Base-by-base conservation (phyloP, 2,888 invertebrate genomes). In the Dynastes maya region DNA sequence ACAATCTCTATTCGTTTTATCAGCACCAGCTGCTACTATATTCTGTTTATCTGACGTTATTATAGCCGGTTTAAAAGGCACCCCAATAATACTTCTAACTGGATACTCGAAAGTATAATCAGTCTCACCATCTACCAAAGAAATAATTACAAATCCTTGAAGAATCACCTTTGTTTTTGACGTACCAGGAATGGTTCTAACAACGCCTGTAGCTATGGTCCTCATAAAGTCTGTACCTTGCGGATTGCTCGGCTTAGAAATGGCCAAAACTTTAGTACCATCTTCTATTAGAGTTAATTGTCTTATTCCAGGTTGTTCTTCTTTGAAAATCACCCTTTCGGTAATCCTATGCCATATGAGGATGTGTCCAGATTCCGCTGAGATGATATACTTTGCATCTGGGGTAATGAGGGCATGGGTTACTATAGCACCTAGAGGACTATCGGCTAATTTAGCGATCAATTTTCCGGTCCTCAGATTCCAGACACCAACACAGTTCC, bases 401-500 rank as follows among this genome's bases (percentile, higher is more conserved):
- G 95, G 94, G 0, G 97, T 97, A 70, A 98, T 95, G 68, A 94
- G 92, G 0, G 98, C 98, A 82, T 97, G 96, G 0, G 98, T 98
- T 0, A 98, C 97, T 82, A 98, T 98, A 6, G 98, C 97, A 0
- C 97, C 97, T 2, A 98, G 90, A 0, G 97, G 96, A 82, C 96
- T 97, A 83, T 98, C 97, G 0, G 98, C 97, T 49, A 98, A 89
- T 86, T 96, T 97, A 0, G 96, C 92, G 79, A 95, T 89, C n/a
- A 98, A 90, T 83, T 93, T 94, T 0, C 98, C 98, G 0, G 94
- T 94, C 82, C 94, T 92, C 32, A 97, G 92, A 88, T 97, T 95
- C 98, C 98, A 99, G 1, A 99, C 94, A 0, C 98, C 98, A 81
- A 98, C 96, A 86, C 97, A 98, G 84, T 96, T 96, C 80, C 99